These are phyloP conservation scores for Platerodrilus igneus DNA, from an alignment of 2,888 invertebrate genomes.

Conservation along the genomic window DNA sequence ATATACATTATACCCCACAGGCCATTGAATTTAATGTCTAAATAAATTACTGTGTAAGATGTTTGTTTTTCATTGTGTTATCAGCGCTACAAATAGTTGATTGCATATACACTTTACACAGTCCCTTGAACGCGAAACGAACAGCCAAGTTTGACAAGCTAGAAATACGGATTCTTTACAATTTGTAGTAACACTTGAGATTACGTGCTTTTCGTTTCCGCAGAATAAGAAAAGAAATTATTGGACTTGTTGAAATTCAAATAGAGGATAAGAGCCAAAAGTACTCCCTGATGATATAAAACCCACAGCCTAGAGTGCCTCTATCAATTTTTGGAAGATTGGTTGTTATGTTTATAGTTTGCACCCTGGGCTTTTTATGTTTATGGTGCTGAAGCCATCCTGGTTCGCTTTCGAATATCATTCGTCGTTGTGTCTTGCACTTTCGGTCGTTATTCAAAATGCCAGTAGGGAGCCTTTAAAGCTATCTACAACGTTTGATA, in stretches of 20 bases:
- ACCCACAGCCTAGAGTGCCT: slow-evolving; percentile 17
- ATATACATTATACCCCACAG: no score
- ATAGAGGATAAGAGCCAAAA: slow-evolving; percentile 14
- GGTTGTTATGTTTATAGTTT: slow-evolving; percentile 25
- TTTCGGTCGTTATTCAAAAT: slow-evolving; percentile 22
- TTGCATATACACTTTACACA: no score
- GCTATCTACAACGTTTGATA: slow-evolving; percentile 30
- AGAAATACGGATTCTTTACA: no score
- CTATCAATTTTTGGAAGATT: slow-evolving; percentile 23
- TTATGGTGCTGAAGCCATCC: slow-evolving; percentile 24
- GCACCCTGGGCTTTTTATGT: slow-evolving; percentile 29
- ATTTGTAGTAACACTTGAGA: no score
- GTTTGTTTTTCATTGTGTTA: no score
- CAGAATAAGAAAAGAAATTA: no score
- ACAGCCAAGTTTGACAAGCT: no score
- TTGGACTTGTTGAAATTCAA: slow-evolving; percentile 13
- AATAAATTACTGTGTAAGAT: no score
- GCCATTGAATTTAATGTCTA: no score
- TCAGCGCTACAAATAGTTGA: no score
- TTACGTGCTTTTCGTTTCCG: no score
- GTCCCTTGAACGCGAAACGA: no score
- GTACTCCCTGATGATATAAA: slow-evolving; percentile 15
- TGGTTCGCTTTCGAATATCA: slow-evolving; percentile 26
- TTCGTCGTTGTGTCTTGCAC: slow-evolving; percentile 20
- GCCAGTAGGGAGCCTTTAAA: slow-evolving; percentile 30